These are phyloP conservation scores for Galbula dea DNA, from an alignment of 2,113 vertebrate genomes.

Conservation along the genomic window DNA sequence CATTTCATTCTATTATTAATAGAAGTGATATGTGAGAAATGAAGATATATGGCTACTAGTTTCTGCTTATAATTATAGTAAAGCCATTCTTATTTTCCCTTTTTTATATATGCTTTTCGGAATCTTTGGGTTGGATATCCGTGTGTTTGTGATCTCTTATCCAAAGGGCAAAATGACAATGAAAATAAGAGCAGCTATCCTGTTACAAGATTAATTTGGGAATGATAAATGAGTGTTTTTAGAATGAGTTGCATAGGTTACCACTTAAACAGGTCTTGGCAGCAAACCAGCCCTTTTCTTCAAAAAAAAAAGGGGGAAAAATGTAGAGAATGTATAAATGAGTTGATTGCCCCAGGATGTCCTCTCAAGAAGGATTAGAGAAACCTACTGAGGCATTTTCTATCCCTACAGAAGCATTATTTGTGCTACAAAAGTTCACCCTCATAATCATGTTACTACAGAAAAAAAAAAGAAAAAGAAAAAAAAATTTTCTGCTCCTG, in stretches of 20 bases:
- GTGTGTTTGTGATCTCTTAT: constrained; percentile 47
- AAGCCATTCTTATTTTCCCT: constrained; percentile 26
- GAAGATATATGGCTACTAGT: constrained; percentile 63
- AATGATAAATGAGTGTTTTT: constrained; percentile 71
- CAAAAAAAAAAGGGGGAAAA: neutral
- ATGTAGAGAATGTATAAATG: constrained; percentile 64
- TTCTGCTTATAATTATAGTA: constrained; percentile 62
- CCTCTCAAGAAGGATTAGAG: constrained; percentile 70
- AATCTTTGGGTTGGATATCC: neutral
- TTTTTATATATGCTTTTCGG: constrained; percentile 19
- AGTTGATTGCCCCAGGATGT: constrained; percentile 64
- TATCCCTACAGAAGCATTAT: constrained; percentile 52
- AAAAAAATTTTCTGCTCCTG: constrained; percentile 7
- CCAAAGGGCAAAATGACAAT: constrained; percentile 48
- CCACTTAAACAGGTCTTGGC: constrained; percentile 67
- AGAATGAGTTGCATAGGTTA: constrained; percentile 61
- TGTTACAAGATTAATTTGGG: constrained; percentile 62
- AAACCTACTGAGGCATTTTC: constrained; percentile 50
- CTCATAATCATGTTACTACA: constrained; percentile 25
- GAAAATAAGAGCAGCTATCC: constrained; percentile 47
- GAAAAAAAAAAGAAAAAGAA: neutral
- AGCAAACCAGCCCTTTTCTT: constrained; percentile 49
- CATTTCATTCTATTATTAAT: constrained; percentile 60
- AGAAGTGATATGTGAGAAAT: constrained; percentile 58
- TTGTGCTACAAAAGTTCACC: constrained; percentile 40